A percentile compares a stretch with the other conserved stretches of the same genome.
Conservation (phyloP, 2,113 vertebrate genomes). For the Psilopogon haemacephalus region DNA sequence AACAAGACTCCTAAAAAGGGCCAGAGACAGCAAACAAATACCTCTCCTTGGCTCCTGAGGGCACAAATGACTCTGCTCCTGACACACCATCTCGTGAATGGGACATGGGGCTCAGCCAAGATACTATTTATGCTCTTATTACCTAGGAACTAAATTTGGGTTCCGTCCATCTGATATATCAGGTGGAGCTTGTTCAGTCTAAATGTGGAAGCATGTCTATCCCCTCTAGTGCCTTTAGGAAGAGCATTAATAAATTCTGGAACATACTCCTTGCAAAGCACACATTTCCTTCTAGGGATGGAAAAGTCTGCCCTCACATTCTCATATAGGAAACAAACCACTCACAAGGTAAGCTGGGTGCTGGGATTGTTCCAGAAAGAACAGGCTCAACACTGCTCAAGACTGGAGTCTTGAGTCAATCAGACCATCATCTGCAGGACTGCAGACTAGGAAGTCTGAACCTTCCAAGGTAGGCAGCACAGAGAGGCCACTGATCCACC, state of each 20-base stretch:
- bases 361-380: not conserved
- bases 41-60: not conserved
- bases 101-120: not conserved
- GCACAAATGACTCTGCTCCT: not conserved
- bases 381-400: not conserved
- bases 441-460: not conserved
- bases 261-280: not conserved
- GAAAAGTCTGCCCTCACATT: not conserved
- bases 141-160: not conserved
- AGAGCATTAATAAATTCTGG: not conserved
- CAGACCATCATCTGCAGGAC: not conserved
- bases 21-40: not conserved
- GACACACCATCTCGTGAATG: not conserved
- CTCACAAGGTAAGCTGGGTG: not conserved
- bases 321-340: not conserved
- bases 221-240: not conserved
- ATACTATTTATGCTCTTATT: not conserved
- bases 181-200: not conserved
- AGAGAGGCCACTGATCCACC: not conserved
- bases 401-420: not conserved
- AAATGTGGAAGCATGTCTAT: not conserved
- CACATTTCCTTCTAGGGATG: fast-evolving
- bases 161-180: not conserved
- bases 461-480: not conserved
- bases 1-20: not conserved